These are phyloP conservation scores for Apis mellifera DNA, from an alignment of 1,140 invertebrate species.

Conservation along the genomic window Amel_HAv3.1 CM009943.2:6563001-6563500, in stretches of 20 bases:
- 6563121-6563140: conserved; percentile 61
- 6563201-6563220: conserved; percentile 29
- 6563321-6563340: conserved; percentile 62
- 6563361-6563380: conserved; percentile 48
- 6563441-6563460: conserved; percentile 52
- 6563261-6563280: neutral
- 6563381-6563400: conserved; percentile 58
- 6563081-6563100: conserved; percentile 42
- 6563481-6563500: conserved; percentile 5
- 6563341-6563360: conserved; percentile 50
- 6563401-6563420: conserved; percentile 35
- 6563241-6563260: conserved; percentile 43
- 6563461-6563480: conserved; percentile 41
- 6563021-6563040: conserved; percentile 76
- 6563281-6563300: neutral
- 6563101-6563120: conserved; percentile 32
- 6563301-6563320: neutral
- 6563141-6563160: conserved; percentile 22
- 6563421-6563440: conserved; percentile 4
- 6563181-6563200: neutral
- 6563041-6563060: conserved; percentile 75
- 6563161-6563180: neutral
- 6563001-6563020: conserved; percentile 71
- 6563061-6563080: conserved; percentile 67
- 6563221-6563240: conserved; percentile 24